Evolutionary conservation across 2,888 invertebrate genomes (phyloP).

Genomic region (Clepsis dumicolana): DNA sequence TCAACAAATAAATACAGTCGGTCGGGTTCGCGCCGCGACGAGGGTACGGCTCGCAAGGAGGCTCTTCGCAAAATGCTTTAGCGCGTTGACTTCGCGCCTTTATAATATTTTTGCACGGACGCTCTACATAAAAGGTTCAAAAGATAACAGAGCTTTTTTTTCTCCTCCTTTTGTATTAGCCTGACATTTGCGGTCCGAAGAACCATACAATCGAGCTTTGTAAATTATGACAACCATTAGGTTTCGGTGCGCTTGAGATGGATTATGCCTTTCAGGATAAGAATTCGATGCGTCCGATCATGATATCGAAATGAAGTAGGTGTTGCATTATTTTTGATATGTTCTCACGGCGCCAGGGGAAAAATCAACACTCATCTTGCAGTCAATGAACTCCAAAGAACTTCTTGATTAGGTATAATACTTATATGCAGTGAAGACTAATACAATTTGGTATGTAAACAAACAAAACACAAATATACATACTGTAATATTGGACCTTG

Average conservation of each 20-base stretch:
- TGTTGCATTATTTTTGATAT: slow-evolving; percentile 54
- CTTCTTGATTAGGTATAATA: slow-evolving; percentile 55
- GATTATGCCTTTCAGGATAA: slow-evolving; percentile 50
- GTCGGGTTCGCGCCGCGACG: slow-evolving; percentile 64
- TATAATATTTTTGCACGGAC: slow-evolving; percentile 81
- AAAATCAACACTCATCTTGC: slow-evolving; percentile 51
- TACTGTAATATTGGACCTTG: neutral
- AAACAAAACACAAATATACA: neutral
- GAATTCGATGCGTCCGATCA: slow-evolving; percentile 24
- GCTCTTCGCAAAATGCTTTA: slow-evolving; percentile 82
- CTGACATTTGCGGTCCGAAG: slow-evolving; percentile 65
- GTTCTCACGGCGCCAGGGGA: slow-evolving; percentile 60
- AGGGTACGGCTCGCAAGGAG: slow-evolving; percentile 80
- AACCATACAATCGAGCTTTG: slow-evolving; percentile 62
- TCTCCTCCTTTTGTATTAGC: slow-evolving; percentile 69
- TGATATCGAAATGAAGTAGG: slow-evolving; percentile 59
- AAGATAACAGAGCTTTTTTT: slow-evolving; percentile 82
- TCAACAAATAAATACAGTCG: slow-evolving; percentile 45
- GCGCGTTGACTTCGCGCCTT: slow-evolving; percentile 72
- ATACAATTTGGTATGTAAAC: neutral
- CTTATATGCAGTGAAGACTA: slow-evolving; percentile 43
- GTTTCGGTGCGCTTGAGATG: slow-evolving; percentile 59
- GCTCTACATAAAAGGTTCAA: slow-evolving; percentile 76
- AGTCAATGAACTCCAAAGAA: slow-evolving; percentile 63
- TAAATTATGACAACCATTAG: slow-evolving; percentile 72